phyloP scores from a whole-genome alignment of 2,888 invertebrate species.

The Synanthedon andrenaeformis region DNA sequence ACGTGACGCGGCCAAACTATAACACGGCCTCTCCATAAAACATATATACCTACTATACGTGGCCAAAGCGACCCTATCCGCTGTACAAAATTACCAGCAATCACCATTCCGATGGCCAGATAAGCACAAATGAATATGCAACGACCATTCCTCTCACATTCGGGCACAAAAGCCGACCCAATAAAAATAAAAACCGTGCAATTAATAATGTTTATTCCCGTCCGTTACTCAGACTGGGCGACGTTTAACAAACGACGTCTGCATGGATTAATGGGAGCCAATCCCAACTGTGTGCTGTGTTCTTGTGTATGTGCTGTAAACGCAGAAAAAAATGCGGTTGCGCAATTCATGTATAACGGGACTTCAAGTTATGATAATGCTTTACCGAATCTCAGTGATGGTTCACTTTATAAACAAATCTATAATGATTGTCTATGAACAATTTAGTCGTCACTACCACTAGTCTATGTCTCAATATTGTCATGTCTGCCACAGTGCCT shows the following conservation, averaged over 20 bases:
- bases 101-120: slow-evolving; percentile 50
- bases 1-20: slow-evolving; percentile 23
- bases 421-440: too few species aligned
- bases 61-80: slow-evolving; percentile 30
- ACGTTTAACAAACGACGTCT: slow-evolving; percentile 49
- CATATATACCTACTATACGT: slow-evolving; percentile 20
- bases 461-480: too few species aligned
- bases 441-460: too few species aligned
- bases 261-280: slow-evolving; percentile 37
- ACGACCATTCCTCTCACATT: slow-evolving; percentile 56
- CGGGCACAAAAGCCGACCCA: slow-evolving; percentile 50
- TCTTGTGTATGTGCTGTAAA: slow-evolving; percentile 3
- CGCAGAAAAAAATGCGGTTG: slow-evolving; percentile 46
- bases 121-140: slow-evolving; percentile 66
- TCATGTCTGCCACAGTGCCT: too few species aligned
- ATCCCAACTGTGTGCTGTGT: slow-evolving; percentile 9
- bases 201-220: slow-evolving; percentile 65
- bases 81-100: slow-evolving; percentile 49
- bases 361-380: slow-evolving; percentile 66
- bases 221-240: slow-evolving; percentile 53
- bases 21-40: slow-evolving; percentile 24
- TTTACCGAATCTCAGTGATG: slow-evolving; percentile 52
- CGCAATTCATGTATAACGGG: slow-evolving; percentile 65
- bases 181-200: slow-evolving; percentile 57
- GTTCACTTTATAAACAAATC: too few species aligned